These are phyloP conservation scores for Philereme transversata DNA, from an alignment of 2,888 invertebrate species.

Conservation along the genomic window DNA sequence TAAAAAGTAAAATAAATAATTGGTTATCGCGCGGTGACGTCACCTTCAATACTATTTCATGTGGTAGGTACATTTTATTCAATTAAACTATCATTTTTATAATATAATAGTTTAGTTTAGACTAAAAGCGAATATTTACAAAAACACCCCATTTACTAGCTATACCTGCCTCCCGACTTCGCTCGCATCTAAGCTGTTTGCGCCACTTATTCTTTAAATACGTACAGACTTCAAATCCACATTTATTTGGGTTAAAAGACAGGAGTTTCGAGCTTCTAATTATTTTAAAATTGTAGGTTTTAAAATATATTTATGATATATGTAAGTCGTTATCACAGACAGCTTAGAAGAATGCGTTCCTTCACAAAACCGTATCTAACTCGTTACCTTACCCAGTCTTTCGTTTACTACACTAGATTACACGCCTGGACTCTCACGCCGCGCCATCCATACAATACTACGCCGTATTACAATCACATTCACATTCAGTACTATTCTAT, in stretches of 20 bases:
- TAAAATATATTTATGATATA: neutral
- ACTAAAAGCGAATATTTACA: conserved; percentile 80
- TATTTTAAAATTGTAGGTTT: neutral
- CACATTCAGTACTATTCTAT: neutral
- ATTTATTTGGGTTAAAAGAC: neutral
- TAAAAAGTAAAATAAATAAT: conserved; percentile 38
- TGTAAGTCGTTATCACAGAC: conserved; percentile 21
- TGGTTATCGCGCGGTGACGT: conserved; percentile 35
- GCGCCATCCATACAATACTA: conserved; percentile 22
- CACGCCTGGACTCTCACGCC: conserved; percentile 30
- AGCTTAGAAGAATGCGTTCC: conserved; percentile 25
- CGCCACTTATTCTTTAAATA: conserved; percentile 1
- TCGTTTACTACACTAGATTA: conserved; percentile 74
- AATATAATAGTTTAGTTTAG: conserved; percentile 61
- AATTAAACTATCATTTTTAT: conserved; percentile 56
- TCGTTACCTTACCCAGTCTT: conserved; percentile 81
- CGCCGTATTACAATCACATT: conserved; percentile 17
- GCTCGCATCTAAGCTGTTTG: conserved; percentile 36
- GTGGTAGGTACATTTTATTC: conserved; percentile 45
- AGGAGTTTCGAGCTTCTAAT: neutral
- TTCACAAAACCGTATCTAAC: conserved; percentile 51
- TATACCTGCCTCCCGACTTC: conserved; percentile 67
- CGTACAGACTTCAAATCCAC: neutral
- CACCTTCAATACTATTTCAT: conserved; percentile 38
- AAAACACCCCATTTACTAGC: conserved; percentile 69